Base-by-base conservation (phyloP, 2,888 invertebrate genomes). In the Stegana nigrithorax region DNA sequence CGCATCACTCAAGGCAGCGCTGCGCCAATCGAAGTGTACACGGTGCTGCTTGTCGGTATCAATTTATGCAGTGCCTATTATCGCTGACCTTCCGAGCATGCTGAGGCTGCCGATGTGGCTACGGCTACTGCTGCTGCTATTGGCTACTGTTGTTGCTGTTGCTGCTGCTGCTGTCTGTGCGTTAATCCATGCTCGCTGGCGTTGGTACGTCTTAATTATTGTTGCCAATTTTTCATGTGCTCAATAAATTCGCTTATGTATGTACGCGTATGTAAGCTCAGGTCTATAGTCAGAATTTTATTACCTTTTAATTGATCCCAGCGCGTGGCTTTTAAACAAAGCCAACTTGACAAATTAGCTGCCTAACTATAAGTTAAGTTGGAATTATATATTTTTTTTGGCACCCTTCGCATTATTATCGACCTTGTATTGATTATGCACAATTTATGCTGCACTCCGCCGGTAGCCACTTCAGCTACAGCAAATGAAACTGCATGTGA, bases 1-100 rank as follows among this genome's bases (percentile, higher is more conserved):
- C 44, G 29, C 12, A 36, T 55, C 53, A 45, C 44, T 44, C 45
- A 45, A 58, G 58, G 26, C 58, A 42, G 23, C 68, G 8, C 23
- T 44, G 60, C n/a, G n/a, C 6, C 23, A 1, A 39, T 5, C 19
- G 42, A 7, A 17, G 6, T 21, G 8, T n/a, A 32, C 21, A 27
- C 36, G 23, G 57, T 32, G 25, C 5, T 23, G 36, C 25, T 39
- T 25, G 55, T 32, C 5, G 10, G 45, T 36, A 21, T 32, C 53
- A 32, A 32, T 21, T 36, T 55, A 55, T 36, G 53, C 53, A 32
- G 53, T 36, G 32, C 32, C 53, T 32, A 27, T 55, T 55, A 36
- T 36, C 19, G 12, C 5, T 8, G n/a, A 12, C 21, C 53, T 14
- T 10, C 23, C 32, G 36, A 36, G 21, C 53, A 21, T 32, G 21